These are phyloP conservation scores for Lutjanus erythropterus DNA, from an alignment of 2,113 vertebrate species.

Conservation along the genomic window DNA sequence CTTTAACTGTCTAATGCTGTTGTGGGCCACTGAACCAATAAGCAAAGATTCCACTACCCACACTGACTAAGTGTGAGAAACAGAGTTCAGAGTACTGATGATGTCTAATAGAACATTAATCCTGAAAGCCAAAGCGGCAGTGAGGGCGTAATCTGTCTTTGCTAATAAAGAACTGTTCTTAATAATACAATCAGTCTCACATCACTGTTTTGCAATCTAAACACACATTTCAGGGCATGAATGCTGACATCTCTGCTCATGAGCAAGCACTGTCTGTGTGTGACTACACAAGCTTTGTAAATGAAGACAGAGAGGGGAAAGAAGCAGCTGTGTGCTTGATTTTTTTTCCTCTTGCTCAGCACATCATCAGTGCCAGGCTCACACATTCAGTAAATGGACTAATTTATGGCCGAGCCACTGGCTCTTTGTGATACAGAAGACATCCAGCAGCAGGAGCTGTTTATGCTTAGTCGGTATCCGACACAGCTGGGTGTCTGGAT, in stretches of 20 bases:
- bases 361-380: slow-evolving; percentile 59
- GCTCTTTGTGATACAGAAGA: slow-evolving; percentile 58
- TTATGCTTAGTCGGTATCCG: slow-evolving; percentile 39
- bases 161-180: neutral
- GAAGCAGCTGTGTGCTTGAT: slow-evolving; percentile 44
- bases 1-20: neutral
- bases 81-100: neutral
- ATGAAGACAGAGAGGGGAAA: slow-evolving; percentile 7
- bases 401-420: slow-evolving; percentile 60
- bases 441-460: slow-evolving; percentile 45
- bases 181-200: slow-evolving; percentile 2
- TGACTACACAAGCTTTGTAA: slow-evolving; percentile 36
- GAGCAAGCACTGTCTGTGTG: slow-evolving; percentile 6
- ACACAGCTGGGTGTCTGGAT: slow-evolving; percentile 73
- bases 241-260: slow-evolving; percentile 18
- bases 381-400: slow-evolving; percentile 65
- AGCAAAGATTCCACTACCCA: neutral
- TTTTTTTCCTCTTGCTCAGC: slow-evolving; percentile 33
- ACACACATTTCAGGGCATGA: slow-evolving; percentile 20
- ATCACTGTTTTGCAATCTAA: neutral
- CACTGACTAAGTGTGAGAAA: neutral
- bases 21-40: neutral
- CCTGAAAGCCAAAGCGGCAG: slow-evolving; percentile 1
- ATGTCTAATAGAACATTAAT: neutral
- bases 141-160: neutral